Conservation (phyloP, 2,888 invertebrate genomes). For the Drosophila monieri region DNA sequence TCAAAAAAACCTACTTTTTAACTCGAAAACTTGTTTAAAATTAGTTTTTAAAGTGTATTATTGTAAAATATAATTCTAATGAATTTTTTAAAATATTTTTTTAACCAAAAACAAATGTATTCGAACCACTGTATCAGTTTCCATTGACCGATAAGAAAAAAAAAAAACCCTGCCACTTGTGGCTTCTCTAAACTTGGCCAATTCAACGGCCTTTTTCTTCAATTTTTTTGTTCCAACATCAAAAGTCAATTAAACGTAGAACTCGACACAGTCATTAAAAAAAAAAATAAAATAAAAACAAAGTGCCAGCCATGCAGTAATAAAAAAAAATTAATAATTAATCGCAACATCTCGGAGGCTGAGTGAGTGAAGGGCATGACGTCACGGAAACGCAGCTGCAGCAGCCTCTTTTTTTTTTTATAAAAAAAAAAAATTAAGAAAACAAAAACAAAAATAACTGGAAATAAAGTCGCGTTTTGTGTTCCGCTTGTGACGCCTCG, state of each 20-base stretch:
- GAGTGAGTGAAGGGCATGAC: constrained; percentile 74
- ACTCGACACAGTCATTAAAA: background rate
- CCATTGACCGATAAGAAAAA: constrained; percentile 14
- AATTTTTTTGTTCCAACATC: constrained; percentile 13
- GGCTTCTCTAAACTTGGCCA: constrained; percentile 28
- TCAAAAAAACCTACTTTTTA: too few relatives aligned
- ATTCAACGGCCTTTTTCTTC: constrained; percentile 13
- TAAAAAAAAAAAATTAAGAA: constrained; percentile 2
- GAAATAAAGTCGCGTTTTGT: constrained; percentile 18
- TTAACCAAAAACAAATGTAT: background rate
- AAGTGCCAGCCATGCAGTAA: constrained; percentile 28
- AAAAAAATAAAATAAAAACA: constrained; percentile 10
- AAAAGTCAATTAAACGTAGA: constrained; percentile 32
- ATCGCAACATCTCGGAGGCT: constrained; percentile 22
- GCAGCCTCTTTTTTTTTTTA: background rate
- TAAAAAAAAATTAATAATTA: constrained; percentile 28
- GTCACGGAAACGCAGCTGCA: constrained; percentile 58
- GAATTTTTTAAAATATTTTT: background rate
- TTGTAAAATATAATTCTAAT: too few relatives aligned
- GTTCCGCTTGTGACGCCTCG: constrained; percentile 23
- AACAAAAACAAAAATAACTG: constrained; percentile 10
- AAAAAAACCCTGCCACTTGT: constrained; percentile 3
- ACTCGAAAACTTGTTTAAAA: too few relatives aligned
- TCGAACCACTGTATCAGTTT: constrained; percentile 9
- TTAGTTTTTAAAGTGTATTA: too few relatives aligned